Base-by-base conservation (phyloP, 2,797 vertebrate species). In the Alca torda region DNA sequence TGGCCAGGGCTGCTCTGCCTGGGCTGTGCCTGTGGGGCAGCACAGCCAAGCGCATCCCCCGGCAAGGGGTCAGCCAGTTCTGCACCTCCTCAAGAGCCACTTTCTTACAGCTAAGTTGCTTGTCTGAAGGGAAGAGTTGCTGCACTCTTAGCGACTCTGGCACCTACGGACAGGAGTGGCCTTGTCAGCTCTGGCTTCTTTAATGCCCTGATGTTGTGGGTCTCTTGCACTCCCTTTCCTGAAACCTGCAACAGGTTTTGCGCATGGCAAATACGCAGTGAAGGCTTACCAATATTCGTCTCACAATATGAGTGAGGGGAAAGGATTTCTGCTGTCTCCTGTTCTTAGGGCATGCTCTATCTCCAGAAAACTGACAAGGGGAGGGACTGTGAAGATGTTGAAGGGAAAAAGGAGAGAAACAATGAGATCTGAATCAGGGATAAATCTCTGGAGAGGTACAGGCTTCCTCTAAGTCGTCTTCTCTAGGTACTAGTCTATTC, bases 251-350 rank as follows among this genome's bases (percentile, higher is more conserved):
- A 45, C 14, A 68, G n/a, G 10, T 17, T 16, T 78, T 50, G 20
- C 0, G 0, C 11, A 16, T 65, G 31, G 46, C 8, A 87, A 59
- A 65, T 33, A n/a, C 10, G 15, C 37, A 53, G 43, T 4, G 41
- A 90, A 94, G 18, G 4, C 15, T 91, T 78, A 46, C 18, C 9
- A 54, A 3, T 76, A 39, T 54, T 81, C 72, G 14, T 65, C 24
- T 61, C 37, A 15, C 4, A 37, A 1, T 70, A 50, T 50, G 43
- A 78, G 12, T 1, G 4, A 78, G 31, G 13, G 28, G 12, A 89
- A 45, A 77, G 28, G 7, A 33, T 74, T 90, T 93, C 35, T 95
- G 79, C 74, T 86, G 59, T 86, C 16, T 96, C 72, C 65, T 33
- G 53, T 45, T 73, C 45, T 17, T 51, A 76, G 57, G 77, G 91